Conservation (phyloP, 2,797 vertebrate genomes). For the Natrix natrix region DNA sequence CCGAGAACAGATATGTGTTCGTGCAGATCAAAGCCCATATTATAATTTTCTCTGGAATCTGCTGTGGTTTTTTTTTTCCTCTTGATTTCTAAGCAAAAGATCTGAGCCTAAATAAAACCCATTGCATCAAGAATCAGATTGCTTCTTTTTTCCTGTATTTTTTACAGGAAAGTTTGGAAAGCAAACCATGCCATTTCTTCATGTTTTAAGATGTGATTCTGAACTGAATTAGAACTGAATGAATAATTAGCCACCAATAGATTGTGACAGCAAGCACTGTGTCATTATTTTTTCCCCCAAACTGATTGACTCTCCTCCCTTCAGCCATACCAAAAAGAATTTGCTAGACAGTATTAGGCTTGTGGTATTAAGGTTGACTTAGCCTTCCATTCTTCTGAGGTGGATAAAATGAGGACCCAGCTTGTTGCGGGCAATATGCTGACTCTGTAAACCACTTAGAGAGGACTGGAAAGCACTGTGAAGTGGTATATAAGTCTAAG, state of each 20-base stretch:
- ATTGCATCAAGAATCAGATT: constrained; percentile 4
- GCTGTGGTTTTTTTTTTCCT: constrained; percentile 28
- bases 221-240: constrained; percentile 24
- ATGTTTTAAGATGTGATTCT: constrained; percentile 12
- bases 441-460: too few relatives aligned
- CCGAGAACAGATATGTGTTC: background rate
- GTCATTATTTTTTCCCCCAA: constrained; percentile 10
- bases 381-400: too few relatives aligned
- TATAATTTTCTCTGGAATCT: constrained; percentile 24
- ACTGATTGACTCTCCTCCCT: background rate
- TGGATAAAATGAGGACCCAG: too few relatives aligned
- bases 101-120: background rate
- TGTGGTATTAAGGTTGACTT: background rate
- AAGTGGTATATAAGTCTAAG: too few relatives aligned
- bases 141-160: background rate
- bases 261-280: constrained; percentile 4
- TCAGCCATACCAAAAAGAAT: background rate
- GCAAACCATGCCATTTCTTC: background rate
- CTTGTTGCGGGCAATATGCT: too few relatives aligned
- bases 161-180: constrained; percentile 3
- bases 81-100: constrained; percentile 15
- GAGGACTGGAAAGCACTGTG: too few relatives aligned
- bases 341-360: background rate
- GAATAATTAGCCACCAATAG: constrained; percentile 13
- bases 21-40: constrained; percentile 11